phyloP scores from a whole-genome alignment of 1,140 invertebrate genomes.

The Atta colombica region DNA sequence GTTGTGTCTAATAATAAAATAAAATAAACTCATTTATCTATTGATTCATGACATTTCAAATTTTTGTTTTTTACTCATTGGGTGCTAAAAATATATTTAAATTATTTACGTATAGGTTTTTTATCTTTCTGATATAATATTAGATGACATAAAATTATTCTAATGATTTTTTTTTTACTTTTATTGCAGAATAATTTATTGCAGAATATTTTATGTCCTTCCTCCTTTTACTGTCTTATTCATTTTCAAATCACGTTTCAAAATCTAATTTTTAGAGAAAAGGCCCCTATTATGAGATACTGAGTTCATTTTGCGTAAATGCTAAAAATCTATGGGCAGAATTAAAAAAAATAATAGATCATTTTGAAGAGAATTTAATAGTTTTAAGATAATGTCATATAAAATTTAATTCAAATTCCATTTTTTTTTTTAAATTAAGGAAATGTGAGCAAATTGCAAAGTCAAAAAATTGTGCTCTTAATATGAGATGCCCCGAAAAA shows the following conservation, averaged over 20 bases:
- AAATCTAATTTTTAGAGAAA: slow-evolving; percentile 1
- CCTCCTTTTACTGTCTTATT: not conserved
- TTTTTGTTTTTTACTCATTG: not conserved
- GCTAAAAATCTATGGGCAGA: too few relatives aligned
- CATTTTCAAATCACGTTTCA: not conserved
- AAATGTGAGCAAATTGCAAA: too few relatives aligned
- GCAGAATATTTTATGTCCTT: not conserved
- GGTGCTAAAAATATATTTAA: not conserved
- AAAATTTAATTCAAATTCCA: too few relatives aligned
- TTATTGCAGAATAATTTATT: not conserved
- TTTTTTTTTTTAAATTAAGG: too few relatives aligned
- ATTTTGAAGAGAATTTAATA: too few relatives aligned
- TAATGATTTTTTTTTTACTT: not conserved
- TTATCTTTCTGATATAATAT: not conserved
- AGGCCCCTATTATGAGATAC: too few relatives aligned
- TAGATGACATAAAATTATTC: not conserved
- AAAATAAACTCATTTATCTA: not conserved
- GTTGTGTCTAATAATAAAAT: too few relatives aligned
- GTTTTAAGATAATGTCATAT: too few relatives aligned
- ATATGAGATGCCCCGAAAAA: too few relatives aligned
- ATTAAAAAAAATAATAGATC: too few relatives aligned
- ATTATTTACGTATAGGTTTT: not conserved
- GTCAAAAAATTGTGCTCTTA: too few relatives aligned
- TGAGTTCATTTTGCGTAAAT: too few relatives aligned
- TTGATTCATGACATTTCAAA: not conserved